Evolutionary conservation across 2,797 vertebrate species (phyloP), one percentile per base, ranked within the genome.

Genomic region (Selene dorsalis): DNA sequence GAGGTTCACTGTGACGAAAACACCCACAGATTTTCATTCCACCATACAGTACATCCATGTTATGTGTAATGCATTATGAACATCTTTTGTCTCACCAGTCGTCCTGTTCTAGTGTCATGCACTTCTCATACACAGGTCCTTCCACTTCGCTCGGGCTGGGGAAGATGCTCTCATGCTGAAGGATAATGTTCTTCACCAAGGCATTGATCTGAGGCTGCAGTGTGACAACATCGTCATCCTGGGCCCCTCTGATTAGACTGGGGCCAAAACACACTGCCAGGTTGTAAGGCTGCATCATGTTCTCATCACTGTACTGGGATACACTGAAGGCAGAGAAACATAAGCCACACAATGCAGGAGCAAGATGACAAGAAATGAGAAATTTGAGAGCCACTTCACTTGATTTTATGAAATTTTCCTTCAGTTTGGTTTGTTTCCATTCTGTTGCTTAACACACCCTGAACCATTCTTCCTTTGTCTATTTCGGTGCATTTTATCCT

Each of bases 281-380:
- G 88, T 97, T 98, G 89, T 97, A 97, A 6, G 96, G 95, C 79
- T 96, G 96, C 97, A 98, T 98, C 97, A 98, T 97, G 93, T 98
- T 98, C 93, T 97, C 96, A 0, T 97, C 96, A 0, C 97, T 97
- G 91, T 97, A 97, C 90, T 97, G 95, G 57, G 97, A 95, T 75
- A 98, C 92, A 78, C 97, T 98, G 75, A 20, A 71, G 38, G 26
- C 12, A 69, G 56, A 28, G 11, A 17, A n/a, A 24, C 55, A 68
- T 5, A 47, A 28, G 22, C 48, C 16, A 66, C 5, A 45, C 0
- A 10, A 12, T 52, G 17, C 64, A 18, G 2, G 12, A 74, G 30
- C 22, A 1, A 35, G 7, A 28, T 13, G 8, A 9, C 9, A 9
- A 24, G 14, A 38, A 52, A 22, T 39, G 9, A 20, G 47, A 20